Percentiles rank a stretch among this genome's conserved stretches.
Conservation (phyloP, 1,140 invertebrate genomes). For the Zaprionus nigranus region DNA sequence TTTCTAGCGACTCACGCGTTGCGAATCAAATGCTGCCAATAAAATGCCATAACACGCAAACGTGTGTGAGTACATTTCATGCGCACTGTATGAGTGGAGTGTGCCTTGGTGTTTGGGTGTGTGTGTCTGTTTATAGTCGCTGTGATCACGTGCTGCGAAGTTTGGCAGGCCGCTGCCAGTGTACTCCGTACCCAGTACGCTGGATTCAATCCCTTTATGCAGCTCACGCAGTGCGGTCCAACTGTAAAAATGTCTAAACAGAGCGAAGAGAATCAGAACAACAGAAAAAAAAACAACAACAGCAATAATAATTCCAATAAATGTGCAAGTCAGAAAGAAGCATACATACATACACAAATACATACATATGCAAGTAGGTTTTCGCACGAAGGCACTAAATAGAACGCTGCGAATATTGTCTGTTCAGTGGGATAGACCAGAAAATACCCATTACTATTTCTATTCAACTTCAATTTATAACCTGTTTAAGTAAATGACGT, state of each 20-base stretch:
- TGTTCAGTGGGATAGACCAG: neutral
- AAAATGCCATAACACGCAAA: constrained; percentile 71
- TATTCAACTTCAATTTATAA: neutral
- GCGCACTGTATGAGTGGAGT: constrained; percentile 17
- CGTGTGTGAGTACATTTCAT: constrained; percentile 53
- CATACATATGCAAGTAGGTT: neutral
- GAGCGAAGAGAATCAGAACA: constrained; percentile 55
- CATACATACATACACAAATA: constrained; percentile 12
- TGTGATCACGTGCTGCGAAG: constrained; percentile 75
- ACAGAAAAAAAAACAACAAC: constrained; percentile 44
- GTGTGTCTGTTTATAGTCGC: constrained; percentile 55
- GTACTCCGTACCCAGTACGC: constrained; percentile 1
- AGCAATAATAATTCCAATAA: constrained; percentile 36
- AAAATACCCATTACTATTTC: neutral
- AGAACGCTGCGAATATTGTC: neutral
- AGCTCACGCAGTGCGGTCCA: constrained; percentile 40
- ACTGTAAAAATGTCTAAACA: constrained; percentile 77
- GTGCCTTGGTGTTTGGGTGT: constrained; percentile 7
- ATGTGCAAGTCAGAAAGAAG: constrained; percentile 29
- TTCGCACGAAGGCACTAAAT: neutral
- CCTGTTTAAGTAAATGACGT: no score
- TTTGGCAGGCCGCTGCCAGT: constrained; percentile 46
- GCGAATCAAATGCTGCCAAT: constrained; percentile 78
- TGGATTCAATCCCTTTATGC: constrained; percentile 37
- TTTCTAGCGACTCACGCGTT: constrained; percentile 68